Conservation (phyloP, 1,140 invertebrate species). For the Eumeta japonica region DNA sequence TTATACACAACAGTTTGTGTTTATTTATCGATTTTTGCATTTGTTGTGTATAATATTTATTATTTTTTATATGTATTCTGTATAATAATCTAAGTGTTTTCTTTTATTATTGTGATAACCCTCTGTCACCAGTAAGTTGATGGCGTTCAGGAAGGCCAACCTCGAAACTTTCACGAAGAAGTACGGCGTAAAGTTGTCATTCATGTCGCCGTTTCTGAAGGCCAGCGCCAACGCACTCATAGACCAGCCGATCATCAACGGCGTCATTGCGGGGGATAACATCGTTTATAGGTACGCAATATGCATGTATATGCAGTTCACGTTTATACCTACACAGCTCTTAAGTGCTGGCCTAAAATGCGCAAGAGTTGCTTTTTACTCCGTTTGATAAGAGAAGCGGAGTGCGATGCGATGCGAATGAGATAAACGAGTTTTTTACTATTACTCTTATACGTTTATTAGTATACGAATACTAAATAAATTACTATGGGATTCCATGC, state of each 20-base stretch:
- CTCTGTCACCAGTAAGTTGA: slow-evolving; percentile 70
- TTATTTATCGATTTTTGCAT: no score
- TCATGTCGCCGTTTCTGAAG: slow-evolving; percentile 98
- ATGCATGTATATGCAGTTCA: no score
- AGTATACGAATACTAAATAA: no score
- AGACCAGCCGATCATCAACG: slow-evolving; percentile 96
- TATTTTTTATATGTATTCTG: not conserved
- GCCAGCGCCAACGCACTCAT: slow-evolving; percentile 91
- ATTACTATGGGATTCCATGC: no score
- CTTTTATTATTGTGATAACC: slow-evolving; percentile 7
- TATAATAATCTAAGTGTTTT: slow-evolving; percentile 4
- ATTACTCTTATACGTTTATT: no score
- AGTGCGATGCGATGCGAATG: no score
- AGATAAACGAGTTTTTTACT: no score
- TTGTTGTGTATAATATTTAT: slow-evolving; percentile 5
- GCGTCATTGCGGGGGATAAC: slow-evolving; percentile 91
- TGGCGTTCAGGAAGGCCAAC: slow-evolving; percentile 88
- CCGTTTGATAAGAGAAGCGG: not conserved
- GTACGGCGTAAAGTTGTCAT: slow-evolving; percentile 93
- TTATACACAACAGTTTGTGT: no score
- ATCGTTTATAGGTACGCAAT: slow-evolving; percentile 74
- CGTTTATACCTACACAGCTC: no score
- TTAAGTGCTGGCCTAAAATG: no score
- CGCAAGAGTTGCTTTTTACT: no score
- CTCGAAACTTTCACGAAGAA: slow-evolving; percentile 86